phyloP scores from a whole-genome alignment of 2,113 vertebrate species.

The Merops nubicus region DNA sequence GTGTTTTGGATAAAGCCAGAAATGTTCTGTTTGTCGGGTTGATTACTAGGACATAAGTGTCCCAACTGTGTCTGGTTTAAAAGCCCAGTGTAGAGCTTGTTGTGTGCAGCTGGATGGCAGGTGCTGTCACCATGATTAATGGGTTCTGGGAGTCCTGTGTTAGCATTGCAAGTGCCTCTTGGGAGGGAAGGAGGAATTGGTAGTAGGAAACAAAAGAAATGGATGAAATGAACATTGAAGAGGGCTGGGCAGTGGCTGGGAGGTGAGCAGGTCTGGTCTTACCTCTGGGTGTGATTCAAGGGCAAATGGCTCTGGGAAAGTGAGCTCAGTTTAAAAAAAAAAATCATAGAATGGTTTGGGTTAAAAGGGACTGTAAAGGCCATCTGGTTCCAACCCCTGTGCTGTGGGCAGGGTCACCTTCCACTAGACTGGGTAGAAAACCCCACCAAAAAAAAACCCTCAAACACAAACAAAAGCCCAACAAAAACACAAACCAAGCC shows the following conservation, averaged over 20 bases:
- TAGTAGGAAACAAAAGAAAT: not conserved
- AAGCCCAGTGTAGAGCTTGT: not conserved
- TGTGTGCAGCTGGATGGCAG: not conserved
- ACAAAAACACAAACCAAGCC: no score
- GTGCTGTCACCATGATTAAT: constrained; percentile 15
- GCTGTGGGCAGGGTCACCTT: not conserved
- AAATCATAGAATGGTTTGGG: not conserved
- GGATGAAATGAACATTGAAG: not conserved
- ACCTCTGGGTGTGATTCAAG: not conserved
- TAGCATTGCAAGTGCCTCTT: not conserved
- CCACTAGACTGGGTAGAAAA: not conserved
- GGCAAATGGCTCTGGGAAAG: not conserved
- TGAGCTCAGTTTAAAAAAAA: not conserved
- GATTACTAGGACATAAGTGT: not conserved
- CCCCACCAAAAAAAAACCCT: not conserved
- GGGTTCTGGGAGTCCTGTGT: not conserved
- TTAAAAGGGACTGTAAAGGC: not conserved
- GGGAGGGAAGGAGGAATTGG: not conserved
- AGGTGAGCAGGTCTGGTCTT: not conserved
- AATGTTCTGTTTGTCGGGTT: not conserved
- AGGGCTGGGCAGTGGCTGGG: not conserved
- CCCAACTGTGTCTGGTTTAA: not conserved
- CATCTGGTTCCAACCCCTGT: not conserved
- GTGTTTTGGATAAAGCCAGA: not conserved
- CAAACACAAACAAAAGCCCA: no score